Base-by-base conservation (phyloP, 2,113 vertebrate genomes). In the Turdus rufiventris region DNA sequence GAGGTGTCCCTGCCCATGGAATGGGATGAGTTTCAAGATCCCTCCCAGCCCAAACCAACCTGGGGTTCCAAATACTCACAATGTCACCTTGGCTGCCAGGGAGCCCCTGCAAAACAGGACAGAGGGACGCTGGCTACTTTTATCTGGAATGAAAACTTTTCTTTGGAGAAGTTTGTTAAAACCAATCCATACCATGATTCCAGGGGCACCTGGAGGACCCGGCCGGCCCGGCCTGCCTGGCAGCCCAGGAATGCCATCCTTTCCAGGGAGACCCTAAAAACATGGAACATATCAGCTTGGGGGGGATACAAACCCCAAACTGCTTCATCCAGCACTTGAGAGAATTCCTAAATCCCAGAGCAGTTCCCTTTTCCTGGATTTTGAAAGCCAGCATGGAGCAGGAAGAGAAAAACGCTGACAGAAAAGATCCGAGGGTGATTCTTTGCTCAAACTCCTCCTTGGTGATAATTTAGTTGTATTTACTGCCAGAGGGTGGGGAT, bases 201-300 rank as follows among this genome's bases (percentile, higher is more conserved):
- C 99, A 9, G 97, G 97, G 56, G 98, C 98, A 63, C 98, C 98
- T 4, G 98, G 98, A 38, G 98, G 98, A 50, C 99, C 98, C 4
- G 97, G 97, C 89, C 98, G 94, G 18, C 99, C 99, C 0, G 98
- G 98, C 75, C 98, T 97, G 34, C 99, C 99, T 1, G 99, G 99
- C 85, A 99, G 96, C 68, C 99, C 98, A 1, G 98, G 99, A 92
- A 99, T 82, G 24, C 98, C 99, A 2, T 99, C 98, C 95, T 98
- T 98, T 88, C 98, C 98, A 70, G 98, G 94, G 45, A 98, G 92
- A 68, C 99, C 99, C 99, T 99, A 66, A 78, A 95, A 26, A 66
- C 1, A 24, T 2, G 38, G 19, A 74, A 76, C 73, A 18, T 0
- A 38, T 43, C 21, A 89, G 42, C 0, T 1, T 9, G 13, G 7